phyloP scores from a whole-genome alignment of 1,140 invertebrate species.

The Dendrolimus punctatus region DNA sequence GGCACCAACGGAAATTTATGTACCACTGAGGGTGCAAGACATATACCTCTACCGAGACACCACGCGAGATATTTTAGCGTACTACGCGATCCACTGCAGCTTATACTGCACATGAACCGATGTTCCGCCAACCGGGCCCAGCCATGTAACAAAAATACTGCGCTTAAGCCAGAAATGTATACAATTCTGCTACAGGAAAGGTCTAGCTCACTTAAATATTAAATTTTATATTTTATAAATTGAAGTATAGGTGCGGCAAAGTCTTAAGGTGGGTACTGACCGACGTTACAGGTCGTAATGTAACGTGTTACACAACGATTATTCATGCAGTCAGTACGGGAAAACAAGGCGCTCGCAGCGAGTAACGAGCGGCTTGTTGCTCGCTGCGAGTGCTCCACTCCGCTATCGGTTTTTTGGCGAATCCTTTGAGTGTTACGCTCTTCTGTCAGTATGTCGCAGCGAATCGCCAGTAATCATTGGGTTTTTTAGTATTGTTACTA shows the following conservation, averaged over 20 bases:
- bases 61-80: slow-evolving; percentile 25
- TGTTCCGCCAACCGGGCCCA: slow-evolving; percentile 14
- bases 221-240: slow-evolving; percentile 66
- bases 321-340: no score
- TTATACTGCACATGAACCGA: neutral
- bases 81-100: slow-evolving; percentile 37
- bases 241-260: slow-evolving; percentile 42
- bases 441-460: no score
- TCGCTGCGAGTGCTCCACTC: no score
- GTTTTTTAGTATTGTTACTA: no score
- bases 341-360: no score
- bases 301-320: no score
- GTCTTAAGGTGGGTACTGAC: no score
- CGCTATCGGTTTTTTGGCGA: no score
- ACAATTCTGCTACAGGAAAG: slow-evolving; percentile 39
- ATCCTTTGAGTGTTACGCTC: no score
- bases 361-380: no score
- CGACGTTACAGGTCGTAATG: no score
- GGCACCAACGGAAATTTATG: slow-evolving; percentile 61
- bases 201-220: slow-evolving; percentile 56
- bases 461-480: no score
- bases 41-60: slow-evolving; percentile 31
- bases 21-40: slow-evolving; percentile 55
- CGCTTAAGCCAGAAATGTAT: slow-evolving; percentile 34
- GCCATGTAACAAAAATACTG: slow-evolving; percentile 41